A percentile compares a stretch with the other conserved stretches of the same genome.
These are phyloP conservation scores for Fragum sueziense DNA, from an alignment of 2,888 invertebrate genomes.

Conservation along the genomic window DNA sequence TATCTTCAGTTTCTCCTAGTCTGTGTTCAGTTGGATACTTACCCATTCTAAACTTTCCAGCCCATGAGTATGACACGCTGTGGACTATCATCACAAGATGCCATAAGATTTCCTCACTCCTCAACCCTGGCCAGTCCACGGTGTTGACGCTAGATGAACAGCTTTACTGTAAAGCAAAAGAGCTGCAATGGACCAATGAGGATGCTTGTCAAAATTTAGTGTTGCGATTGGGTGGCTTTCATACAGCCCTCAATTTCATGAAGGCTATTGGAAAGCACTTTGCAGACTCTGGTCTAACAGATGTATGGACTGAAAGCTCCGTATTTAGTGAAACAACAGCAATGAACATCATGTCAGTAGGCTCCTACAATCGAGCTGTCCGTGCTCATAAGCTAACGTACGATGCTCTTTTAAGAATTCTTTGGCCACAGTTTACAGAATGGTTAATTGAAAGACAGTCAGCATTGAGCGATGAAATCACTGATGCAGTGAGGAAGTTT, in stretches of 20 bases:
- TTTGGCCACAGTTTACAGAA: constrained; percentile 8
- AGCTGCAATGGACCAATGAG: constrained; percentile 23
- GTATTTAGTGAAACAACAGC: constrained; percentile 11
- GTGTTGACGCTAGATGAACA: constrained; percentile 29
- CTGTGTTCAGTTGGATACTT: no score
- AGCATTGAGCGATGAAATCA: no score
- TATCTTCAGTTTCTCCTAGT: no score
- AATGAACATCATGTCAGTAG: constrained; percentile 23
- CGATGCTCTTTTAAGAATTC: constrained; percentile 18
- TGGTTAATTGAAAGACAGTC: background rate
- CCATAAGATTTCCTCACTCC: no score
- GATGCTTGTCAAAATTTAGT: constrained; percentile 3
- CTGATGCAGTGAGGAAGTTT: background rate
- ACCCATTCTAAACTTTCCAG: no score
- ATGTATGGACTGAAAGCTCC: constrained; percentile 30
- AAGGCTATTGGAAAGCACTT: constrained; percentile 32
- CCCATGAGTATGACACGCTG: no score
- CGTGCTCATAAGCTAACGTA: constrained; percentile 27
- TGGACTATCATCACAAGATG: no score
- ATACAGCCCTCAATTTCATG: constrained; percentile 35
- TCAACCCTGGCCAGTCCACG: constrained; percentile 21
- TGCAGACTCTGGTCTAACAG: constrained; percentile 25
- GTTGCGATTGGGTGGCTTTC: constrained; percentile 20
- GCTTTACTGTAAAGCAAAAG: constrained; percentile 26
- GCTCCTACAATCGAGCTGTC: constrained; percentile 27